These are phyloP conservation scores for Agonopterix heracliana DNA, from an alignment of 2,888 invertebrate genomes.

Conservation along the genomic window DNA sequence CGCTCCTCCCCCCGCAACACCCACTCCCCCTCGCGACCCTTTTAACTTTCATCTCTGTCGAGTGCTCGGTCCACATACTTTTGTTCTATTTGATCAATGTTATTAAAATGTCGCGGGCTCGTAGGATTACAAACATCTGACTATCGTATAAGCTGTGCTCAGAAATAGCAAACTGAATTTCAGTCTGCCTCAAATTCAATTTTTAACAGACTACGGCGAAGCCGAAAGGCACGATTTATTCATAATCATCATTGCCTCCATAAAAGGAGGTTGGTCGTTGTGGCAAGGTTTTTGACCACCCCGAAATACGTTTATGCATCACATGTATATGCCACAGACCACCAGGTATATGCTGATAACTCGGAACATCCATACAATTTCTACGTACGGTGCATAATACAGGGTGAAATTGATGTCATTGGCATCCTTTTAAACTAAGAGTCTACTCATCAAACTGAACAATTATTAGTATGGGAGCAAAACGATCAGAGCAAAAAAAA, in stretches of 20 bases:
- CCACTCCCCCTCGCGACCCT: conserved; percentile 63
- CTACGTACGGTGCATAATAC: too few species aligned
- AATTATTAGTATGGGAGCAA: too few species aligned
- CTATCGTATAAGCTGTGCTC: conserved; percentile 52
- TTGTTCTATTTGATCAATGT: conserved; percentile 77
- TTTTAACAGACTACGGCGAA: conserved; percentile 4
- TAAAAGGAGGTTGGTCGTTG: too few species aligned
- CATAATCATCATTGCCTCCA: neutral
- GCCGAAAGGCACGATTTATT: conserved; percentile 20
- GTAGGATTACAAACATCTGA: conserved; percentile 69
- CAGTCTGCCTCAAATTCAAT: neutral
- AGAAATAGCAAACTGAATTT: conserved; percentile 13
- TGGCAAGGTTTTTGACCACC: too few species aligned
- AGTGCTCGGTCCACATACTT: conserved; percentile 77
- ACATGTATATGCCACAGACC: too few species aligned
- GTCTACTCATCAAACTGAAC: too few species aligned
- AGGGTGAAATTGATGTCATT: too few species aligned
- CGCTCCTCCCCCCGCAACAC: conserved; percentile 44
- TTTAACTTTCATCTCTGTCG: conserved; percentile 77
- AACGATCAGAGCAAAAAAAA: too few species aligned
- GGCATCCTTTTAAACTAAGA: too few species aligned
- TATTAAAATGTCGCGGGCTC: conserved; percentile 74
- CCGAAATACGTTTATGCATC: too few species aligned
- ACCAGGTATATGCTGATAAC: too few species aligned
- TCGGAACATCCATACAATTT: too few species aligned